Evolutionary conservation across 2,888 invertebrate genomes (phyloP).

Genomic region (Ophion ellenae): DNA sequence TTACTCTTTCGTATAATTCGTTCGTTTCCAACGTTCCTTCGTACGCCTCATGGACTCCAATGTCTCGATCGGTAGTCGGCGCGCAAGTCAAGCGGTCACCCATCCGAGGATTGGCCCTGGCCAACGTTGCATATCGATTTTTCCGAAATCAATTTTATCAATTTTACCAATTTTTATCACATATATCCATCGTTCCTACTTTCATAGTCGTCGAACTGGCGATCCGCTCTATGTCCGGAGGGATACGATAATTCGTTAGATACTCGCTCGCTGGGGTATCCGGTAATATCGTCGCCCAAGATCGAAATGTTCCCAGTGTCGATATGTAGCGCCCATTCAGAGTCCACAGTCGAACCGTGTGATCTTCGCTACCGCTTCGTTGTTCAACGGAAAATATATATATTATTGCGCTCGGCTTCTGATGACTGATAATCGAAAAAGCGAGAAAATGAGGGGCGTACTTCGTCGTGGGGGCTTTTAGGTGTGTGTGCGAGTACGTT

Average conservation of each 20-base stretch:
- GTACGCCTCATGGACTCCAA: too few species aligned
- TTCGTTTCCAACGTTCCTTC: too few species aligned
- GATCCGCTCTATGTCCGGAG: constrained; percentile 90
- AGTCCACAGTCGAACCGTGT: constrained; percentile 91
- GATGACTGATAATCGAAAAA: not conserved
- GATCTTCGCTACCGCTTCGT: constrained; percentile 88
- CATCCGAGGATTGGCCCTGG: too few species aligned
- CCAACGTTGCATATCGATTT: not conserved
- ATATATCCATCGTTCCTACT: constrained; percentile 82
- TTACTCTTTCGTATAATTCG: not conserved
- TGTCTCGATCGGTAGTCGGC: too few species aligned
- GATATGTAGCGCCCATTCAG: constrained; percentile 89
- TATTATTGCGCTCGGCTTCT: not conserved
- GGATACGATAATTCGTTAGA: constrained; percentile 86
- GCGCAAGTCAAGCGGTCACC: too few species aligned
- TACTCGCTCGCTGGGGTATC: constrained; percentile 83
- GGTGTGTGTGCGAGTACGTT: too few species aligned
- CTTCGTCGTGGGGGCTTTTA: too few species aligned
- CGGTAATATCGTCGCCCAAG: constrained; percentile 85
- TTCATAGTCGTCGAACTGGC: constrained; percentile 92
- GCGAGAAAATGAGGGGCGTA: too few species aligned
- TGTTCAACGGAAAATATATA: not conserved
- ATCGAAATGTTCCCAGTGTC: constrained; percentile 89
- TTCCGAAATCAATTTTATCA: not conserved
- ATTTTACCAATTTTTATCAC: not conserved